Evolutionary conservation across 2,113 vertebrate species (phyloP), one percentile per base, ranked within the genome.

Genomic region (Mormyrus iriodes): DNA sequence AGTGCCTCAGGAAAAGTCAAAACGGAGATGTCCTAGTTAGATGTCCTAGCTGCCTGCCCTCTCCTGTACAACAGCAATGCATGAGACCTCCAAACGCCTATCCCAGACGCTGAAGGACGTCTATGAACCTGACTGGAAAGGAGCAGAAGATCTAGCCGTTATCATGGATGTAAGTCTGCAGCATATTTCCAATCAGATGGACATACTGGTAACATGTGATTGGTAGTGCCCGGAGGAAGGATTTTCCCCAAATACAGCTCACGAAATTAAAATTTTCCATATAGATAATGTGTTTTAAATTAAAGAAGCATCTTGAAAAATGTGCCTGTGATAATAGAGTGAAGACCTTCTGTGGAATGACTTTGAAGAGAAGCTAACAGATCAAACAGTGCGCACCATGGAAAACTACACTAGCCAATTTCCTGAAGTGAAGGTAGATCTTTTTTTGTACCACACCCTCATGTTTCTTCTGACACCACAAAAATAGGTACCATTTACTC

Each of bases 271-370:
- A 17, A 48, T 46, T 24, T 84, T 84, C 48, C 48, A 65, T 76
- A 39, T 39, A 39, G 15, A 5, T 39, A 35, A 76, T 76, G 12
- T 76, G 31, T 3, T n/a, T n/a, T 27, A n/a, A 65, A 85, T 51
- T 85, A 51, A 49, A 21, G 21, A 51, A 48, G n/a, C 21, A 0
- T 85, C 21, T 85, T 85, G 48, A 7, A 39, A 52, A 42, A 42
- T 58, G 3, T 52, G 35, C 44, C 55, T 48, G 90, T 6, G 87
- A 10, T 27, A 0, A 24, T 88, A 99, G 98, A 99, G 97, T 93
- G 97, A 98, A 48, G 96, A 99, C 89, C 96, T 99, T 83, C 95
- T 99, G 73, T 99, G 98, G 98, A 98, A 97, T 0, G 98, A 99
- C 92, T 99, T 96, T 10, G 98, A 98, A 90, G 97, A 98, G 12